Conservation (phyloP, 2,888 invertebrate genomes). For the Trissonchulus sp. region DNA sequence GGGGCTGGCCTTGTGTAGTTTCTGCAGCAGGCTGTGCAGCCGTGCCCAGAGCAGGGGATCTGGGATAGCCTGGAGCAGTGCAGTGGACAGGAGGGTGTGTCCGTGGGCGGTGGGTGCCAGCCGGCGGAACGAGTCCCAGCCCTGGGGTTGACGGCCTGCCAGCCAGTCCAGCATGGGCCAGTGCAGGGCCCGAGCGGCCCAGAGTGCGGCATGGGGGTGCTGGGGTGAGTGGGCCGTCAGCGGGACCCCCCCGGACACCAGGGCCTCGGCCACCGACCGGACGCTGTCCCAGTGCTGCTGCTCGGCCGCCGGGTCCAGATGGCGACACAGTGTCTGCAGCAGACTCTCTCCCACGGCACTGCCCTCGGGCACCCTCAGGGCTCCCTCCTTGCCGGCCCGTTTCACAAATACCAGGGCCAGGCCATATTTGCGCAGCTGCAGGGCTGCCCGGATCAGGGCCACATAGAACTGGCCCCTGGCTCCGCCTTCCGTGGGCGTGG, state of each 20-base stretch:
- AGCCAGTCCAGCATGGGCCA: background rate
- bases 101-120: background rate
- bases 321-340: background rate
- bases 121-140: background rate
- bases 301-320: background rate
- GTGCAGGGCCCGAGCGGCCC: background rate
- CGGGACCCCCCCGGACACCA: background rate
- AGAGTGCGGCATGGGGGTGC: background rate
- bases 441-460: background rate
- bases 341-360: background rate
- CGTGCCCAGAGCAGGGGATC: no score
- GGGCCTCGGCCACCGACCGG: background rate
- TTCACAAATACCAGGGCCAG: background rate
- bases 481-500: background rate
- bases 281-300: background rate
- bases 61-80: no score
- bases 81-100: no score
- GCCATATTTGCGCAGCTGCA: background rate
- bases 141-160: background rate
- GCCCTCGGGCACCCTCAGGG: background rate
- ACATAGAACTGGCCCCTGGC: background rate
- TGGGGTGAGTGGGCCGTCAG: background rate
- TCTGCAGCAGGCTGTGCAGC: no score
- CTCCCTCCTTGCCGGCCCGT: background rate
- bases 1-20: no score